Percentiles rank a stretch among this genome's conserved stretches.
These are phyloP conservation scores for western clawed frog (Xenopus tropicalis) DNA, from an alignment of 2,113 vertebrate species.

Conservation along the genomic window DNA sequence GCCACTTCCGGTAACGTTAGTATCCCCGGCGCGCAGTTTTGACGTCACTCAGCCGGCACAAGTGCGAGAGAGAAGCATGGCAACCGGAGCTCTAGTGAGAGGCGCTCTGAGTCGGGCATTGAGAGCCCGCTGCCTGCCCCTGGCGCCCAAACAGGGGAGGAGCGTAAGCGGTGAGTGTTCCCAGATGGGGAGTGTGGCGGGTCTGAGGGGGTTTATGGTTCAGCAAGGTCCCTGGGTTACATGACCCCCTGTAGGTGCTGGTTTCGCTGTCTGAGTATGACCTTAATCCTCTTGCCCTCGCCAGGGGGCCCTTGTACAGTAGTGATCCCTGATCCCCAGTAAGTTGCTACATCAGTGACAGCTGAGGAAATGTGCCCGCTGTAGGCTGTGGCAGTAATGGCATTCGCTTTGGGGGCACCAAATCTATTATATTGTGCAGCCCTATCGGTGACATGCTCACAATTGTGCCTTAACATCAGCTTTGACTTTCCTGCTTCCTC, in stretches of 20 bases:
- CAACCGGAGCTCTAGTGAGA: slow-evolving; percentile 13
- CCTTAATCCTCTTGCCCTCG: background rate
- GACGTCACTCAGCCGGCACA: slow-evolving; percentile 7
- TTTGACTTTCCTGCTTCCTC: too few relatives aligned
- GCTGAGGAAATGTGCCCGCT: too few relatives aligned
- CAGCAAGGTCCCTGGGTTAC: too few relatives aligned
- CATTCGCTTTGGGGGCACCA: too few relatives aligned
- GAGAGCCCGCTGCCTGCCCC: background rate
- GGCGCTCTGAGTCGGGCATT: slow-evolving; percentile 14
- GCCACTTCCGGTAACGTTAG: too few relatives aligned
- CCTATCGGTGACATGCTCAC: too few relatives aligned
- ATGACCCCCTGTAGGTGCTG: too few relatives aligned
- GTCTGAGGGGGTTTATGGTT: background rate
- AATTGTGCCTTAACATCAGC: too few relatives aligned
- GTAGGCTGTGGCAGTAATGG: too few relatives aligned
- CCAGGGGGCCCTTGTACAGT: background rate
- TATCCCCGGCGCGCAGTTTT: background rate
- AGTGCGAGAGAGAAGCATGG: slow-evolving; percentile 20
- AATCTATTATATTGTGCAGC: too few relatives aligned
- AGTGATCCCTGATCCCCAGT: too few relatives aligned
- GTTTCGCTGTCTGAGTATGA: background rate
- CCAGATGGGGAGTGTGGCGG: background rate
- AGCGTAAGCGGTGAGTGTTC: slow-evolving; percentile 14
- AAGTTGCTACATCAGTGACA: too few relatives aligned
- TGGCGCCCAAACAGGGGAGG: background rate